Base-by-base conservation (phyloP, 2,797 vertebrate genomes). In the Sebastolobus alascanus region DNA sequence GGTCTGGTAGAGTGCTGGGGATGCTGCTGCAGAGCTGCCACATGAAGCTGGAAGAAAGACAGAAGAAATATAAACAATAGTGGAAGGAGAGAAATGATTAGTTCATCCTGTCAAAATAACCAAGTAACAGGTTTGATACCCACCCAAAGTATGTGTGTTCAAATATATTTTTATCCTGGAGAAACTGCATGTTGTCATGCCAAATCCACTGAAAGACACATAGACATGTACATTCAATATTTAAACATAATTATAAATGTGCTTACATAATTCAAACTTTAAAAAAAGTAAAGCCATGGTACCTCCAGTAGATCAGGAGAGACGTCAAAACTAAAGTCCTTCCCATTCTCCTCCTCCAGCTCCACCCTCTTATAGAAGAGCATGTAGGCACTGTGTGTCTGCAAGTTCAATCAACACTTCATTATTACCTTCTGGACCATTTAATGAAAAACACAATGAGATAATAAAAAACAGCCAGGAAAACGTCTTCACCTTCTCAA, bases 181-280 rank as follows among this genome's bases (percentile, higher is more conserved):
- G 97, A 89, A 99, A 99, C 95, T 99, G 98, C 98, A 99, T 99
- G 92, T 99, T 99, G 95, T 99, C 98, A 84, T 99, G 98, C 98
- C 98, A 99, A 88, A 99, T 99, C 98, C 98, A 99, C 98, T 99
- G 92, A 75, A 92, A 84, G 40, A 82, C 87, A 92, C n/a, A 70
- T 5, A 73, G 5, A 84, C 6, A 25, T 1, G 14, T 50, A 11
- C 2, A 25, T 33, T 20, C 4, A 29, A 25, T n/a, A 35, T 18
- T 35, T 29, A 2, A 46, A 22, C 10, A 9, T 8, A 13, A 16
- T 22, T 12, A 3, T 11, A 27, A 65, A 69, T 1, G 8, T 8
- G 9, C 0, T 13, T 2, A 14, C 1, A 50, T 14, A 1, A n/a
- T 3, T 31, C 27, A 14, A 0, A 10, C 3, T n/a, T 35, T 64